Evolutionary conservation across 2,888 invertebrate species (phyloP).

Genomic region (Zele albiditarsus): DNA sequence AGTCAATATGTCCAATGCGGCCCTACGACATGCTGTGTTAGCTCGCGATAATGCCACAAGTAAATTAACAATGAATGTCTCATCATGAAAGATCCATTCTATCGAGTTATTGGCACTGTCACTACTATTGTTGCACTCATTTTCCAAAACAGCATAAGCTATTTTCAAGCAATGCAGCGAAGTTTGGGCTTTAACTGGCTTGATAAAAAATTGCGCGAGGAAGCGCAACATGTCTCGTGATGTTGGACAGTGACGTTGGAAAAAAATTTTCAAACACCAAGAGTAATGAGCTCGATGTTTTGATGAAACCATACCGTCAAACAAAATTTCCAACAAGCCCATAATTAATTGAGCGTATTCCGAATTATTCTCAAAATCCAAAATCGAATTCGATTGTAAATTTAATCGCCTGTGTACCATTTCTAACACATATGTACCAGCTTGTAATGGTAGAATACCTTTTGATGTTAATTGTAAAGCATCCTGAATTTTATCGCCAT

Average conservation of each 20-base stretch:
- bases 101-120: slow-evolving; percentile 55
- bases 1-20: slow-evolving; percentile 75
- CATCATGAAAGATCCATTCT: slow-evolving; percentile 65
- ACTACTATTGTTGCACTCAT: slow-evolving; percentile 44
- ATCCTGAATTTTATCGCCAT: slow-evolving; percentile 61
- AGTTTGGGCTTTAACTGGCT: slow-evolving; percentile 61
- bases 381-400: slow-evolving; percentile 56
- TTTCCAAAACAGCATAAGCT: slow-evolving; percentile 69
- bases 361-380: slow-evolving; percentile 63
- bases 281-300: slow-evolving; percentile 61
- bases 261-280: slow-evolving; percentile 68
- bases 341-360: slow-evolving; percentile 62
- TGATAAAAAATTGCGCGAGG: slow-evolving; percentile 63
- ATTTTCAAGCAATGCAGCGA: slow-evolving; percentile 64
- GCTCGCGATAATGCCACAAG: slow-evolving; percentile 77
- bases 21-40: slow-evolving; percentile 75
- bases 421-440: slow-evolving; percentile 67
- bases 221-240: slow-evolving; percentile 62
- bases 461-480: slow-evolving; percentile 60
- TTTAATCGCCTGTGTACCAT: slow-evolving; percentile 68
- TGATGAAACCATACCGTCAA: slow-evolving; percentile 59
- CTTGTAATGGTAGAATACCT: slow-evolving; percentile 66
- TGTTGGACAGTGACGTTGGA: slow-evolving; percentile 64
- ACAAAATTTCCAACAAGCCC: slow-evolving; percentile 64
- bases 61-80: slow-evolving; percentile 72